phyloP scores from a whole-genome alignment of 2,888 invertebrate species.

The Orgyia antiqua region DNA sequence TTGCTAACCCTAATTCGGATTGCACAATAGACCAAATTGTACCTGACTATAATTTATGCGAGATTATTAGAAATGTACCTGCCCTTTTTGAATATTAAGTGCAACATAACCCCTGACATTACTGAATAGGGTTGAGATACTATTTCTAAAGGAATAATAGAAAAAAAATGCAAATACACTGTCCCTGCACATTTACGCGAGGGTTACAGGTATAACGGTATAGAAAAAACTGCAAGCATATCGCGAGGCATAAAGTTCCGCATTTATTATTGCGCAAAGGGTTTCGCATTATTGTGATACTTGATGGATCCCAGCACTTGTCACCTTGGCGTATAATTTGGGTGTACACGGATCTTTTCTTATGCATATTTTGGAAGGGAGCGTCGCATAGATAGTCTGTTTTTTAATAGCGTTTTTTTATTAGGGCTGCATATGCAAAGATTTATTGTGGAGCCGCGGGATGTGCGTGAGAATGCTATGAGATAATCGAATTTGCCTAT shows the following conservation, averaged over 20 bases:
- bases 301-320: constrained; percentile 63
- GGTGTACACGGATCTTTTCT: constrained; percentile 64
- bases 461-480: constrained; percentile 72
- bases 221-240: constrained; percentile 62
- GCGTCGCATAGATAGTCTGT: constrained; percentile 67
- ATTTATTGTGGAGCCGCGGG: constrained; percentile 67
- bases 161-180: constrained; percentile 78
- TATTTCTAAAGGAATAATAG: constrained; percentile 72
- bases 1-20: constrained; percentile 40
- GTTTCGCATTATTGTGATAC: constrained; percentile 31
- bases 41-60: constrained; percentile 80
- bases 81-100: constrained; percentile 79
- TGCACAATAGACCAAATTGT: constrained; percentile 74
- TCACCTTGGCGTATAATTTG: constrained; percentile 74
- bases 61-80: constrained; percentile 79
- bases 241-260: constrained; percentile 43
- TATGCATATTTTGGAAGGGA: constrained; percentile 68
- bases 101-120: constrained; percentile 79
- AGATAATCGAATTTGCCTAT: constrained; percentile 79
- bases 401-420: constrained; percentile 73
- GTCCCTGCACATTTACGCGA: constrained; percentile 63
- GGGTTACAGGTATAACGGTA: constrained; percentile 61
- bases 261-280: constrained; percentile 33
- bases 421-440: constrained; percentile 69
- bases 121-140: constrained; percentile 77